Percentiles rank a stretch among this genome's conserved stretches.
Conservation (phyloP, 2,888 invertebrate genomes). For the Linyphia triangularis region DNA sequence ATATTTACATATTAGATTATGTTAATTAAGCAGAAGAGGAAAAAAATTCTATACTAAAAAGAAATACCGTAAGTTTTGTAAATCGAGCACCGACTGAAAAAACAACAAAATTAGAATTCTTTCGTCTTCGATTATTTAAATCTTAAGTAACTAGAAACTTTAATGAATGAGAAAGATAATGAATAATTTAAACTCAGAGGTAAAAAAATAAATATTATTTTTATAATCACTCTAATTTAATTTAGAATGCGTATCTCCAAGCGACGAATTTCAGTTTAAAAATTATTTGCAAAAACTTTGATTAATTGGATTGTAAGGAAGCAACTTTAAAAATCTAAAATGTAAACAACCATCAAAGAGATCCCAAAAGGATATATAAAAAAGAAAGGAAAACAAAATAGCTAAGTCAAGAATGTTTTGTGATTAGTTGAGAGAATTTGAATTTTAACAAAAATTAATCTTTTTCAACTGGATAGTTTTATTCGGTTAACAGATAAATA, state of each 20-base stretch:
- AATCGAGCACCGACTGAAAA: not conserved
- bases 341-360: conserved; percentile 41
- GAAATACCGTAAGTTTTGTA: not conserved
- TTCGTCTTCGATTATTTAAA: not conserved
- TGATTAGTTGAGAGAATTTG: no score
- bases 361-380: not conserved
- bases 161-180: not conserved
- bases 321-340: conserved; percentile 8
- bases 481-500: no score
- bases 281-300: conserved; percentile 49
- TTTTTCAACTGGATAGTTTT: no score
- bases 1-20: not conserved
- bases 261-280: conserved; percentile 24
- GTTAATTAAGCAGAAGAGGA: not conserved
- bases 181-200: conserved; percentile 1
- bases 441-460: no score
- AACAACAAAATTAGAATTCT: not conserved
- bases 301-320: conserved; percentile 30
- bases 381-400: not conserved
- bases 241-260: conserved; percentile 21
- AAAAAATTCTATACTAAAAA: not conserved
- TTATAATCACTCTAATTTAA: conserved; percentile 19
- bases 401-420: not conserved
- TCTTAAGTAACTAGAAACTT: conserved; percentile 8
- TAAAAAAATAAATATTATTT: conserved; percentile 30